Conservation (phyloP, 2,888 invertebrate species). For the Gortyna flavago region DNA sequence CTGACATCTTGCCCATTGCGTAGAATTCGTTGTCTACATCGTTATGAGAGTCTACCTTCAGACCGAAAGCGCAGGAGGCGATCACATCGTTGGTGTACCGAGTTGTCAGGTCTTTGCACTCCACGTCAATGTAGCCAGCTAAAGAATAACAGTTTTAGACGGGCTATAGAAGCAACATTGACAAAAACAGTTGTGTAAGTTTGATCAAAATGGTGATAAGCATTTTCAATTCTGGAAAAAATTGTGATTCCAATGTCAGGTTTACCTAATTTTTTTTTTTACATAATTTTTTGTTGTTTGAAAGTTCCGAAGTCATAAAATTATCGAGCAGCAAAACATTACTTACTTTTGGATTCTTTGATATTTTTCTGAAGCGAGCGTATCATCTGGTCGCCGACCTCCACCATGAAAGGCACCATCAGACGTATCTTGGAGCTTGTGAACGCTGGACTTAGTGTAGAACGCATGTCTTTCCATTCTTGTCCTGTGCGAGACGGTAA, state of each 20-base stretch:
- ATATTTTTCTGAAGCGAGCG: constrained; percentile 71
- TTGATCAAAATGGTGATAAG: background rate
- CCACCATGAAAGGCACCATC: constrained; percentile 85
- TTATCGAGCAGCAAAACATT: background rate
- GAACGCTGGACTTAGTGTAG: constrained; percentile 86
- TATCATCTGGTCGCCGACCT: constrained; percentile 80
- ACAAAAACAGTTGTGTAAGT: background rate
- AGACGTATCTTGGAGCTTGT: constrained; percentile 87
- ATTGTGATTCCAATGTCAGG: background rate
- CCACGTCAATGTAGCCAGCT: constrained; percentile 75
- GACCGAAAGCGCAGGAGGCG: constrained; percentile 87
- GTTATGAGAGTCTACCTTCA: constrained; percentile 88
- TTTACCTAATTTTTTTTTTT: too few species aligned
- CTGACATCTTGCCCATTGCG: constrained; percentile 83
- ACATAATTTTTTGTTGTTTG: background rate
- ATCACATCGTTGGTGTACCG: constrained; percentile 88
- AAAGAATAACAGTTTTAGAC: background rate
- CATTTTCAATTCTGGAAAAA: background rate
- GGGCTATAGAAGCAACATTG: too few species aligned
- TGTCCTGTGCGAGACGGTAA: constrained; percentile 68
- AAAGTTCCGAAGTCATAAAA: background rate
- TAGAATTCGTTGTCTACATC: constrained; percentile 90
- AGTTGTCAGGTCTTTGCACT: constrained; percentile 83
- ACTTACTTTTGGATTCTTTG: constrained; percentile 68
- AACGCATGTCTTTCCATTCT: constrained; percentile 85